Evolutionary conservation across 2,113 vertebrate species (phyloP).

Genomic region (Urocitellus parryii): DNA sequence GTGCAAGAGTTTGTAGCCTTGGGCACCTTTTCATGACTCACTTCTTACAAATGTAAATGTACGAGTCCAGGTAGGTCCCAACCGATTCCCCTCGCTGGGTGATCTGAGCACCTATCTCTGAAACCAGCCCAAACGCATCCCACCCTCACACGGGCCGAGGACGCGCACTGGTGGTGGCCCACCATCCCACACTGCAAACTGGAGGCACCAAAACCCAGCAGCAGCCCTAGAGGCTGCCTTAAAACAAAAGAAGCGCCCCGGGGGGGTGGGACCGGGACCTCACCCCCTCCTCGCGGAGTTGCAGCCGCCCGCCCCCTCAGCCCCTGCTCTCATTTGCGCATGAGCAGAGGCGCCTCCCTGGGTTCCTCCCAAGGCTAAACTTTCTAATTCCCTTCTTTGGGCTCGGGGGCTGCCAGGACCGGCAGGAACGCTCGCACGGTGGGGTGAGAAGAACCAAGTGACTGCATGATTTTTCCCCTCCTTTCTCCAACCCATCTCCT

Average conservation of each 20-base stretch:
- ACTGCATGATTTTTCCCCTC: not conserved
- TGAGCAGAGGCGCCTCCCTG: slow-evolving; percentile 81
- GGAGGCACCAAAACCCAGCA: not conserved
- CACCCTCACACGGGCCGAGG: not conserved
- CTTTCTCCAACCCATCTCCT: not conserved
- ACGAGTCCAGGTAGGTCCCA: slow-evolving; percentile 39
- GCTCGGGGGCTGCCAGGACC: slow-evolving; percentile 46
- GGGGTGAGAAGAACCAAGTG: slow-evolving; percentile 54
- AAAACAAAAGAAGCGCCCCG: slow-evolving; percentile 66
- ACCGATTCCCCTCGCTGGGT: not conserved
- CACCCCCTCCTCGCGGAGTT: not conserved
- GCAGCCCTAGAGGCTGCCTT: not conserved
- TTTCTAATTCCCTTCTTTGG: slow-evolving; percentile 80
- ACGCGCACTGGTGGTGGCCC: not conserved
- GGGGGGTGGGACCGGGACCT: slow-evolving; percentile 48
- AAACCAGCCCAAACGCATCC: not conserved
- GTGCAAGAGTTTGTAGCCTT: slow-evolving; percentile 6
- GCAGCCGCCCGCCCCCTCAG: slow-evolving; percentile 64
- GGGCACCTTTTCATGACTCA: slow-evolving; percentile 72
- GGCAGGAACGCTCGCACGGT: not conserved
- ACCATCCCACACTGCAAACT: not conserved
- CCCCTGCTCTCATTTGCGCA: slow-evolving; percentile 77
- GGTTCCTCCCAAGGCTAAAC: slow-evolving; percentile 68
- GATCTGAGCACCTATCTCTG: not conserved
- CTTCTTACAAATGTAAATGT: slow-evolving; percentile 69